Evolutionary conservation across 2,797 vertebrate species (phyloP).

Genomic region (Natrix natrix): DNA sequence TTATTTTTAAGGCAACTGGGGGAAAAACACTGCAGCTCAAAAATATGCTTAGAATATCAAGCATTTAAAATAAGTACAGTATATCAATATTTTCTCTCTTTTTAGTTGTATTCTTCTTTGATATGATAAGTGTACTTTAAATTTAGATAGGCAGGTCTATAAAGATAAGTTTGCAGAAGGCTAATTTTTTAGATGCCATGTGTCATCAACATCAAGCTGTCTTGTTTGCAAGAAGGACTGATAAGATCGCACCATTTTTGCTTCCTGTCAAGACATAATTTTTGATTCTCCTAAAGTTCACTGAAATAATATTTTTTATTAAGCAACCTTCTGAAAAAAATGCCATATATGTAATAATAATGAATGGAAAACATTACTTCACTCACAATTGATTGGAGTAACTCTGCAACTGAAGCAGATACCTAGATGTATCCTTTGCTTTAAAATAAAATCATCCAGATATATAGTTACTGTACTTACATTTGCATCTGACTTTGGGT

Average conservation of each 20-base stretch:
- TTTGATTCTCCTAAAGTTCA: neutral
- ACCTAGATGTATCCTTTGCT: neutral
- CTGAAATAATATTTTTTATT: neutral
- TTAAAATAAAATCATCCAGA: neutral
- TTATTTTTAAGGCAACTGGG: neutral
- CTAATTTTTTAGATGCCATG: neutral
- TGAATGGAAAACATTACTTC: neutral
- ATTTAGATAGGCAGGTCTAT: neutral
- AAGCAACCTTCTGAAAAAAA: neutral
- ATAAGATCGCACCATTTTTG: neutral
- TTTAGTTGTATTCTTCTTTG: neutral
- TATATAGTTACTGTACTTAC: neutral
- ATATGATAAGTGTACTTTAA: neutral
- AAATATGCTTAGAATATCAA: neutral
- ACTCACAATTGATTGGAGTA: neutral
- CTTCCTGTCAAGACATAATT: neutral
- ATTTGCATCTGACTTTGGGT: neutral
- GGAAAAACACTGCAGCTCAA: neutral
- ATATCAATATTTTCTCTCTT: neutral
- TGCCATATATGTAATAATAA: neutral
- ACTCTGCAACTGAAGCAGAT: neutral
- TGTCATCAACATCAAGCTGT: neutral
- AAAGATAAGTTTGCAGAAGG: neutral
- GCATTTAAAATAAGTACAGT: neutral
- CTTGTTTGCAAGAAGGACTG: neutral